Conservation (phyloP, 2,113 vertebrate genomes). For the Reinhardtius hippoglossoides region DNA sequence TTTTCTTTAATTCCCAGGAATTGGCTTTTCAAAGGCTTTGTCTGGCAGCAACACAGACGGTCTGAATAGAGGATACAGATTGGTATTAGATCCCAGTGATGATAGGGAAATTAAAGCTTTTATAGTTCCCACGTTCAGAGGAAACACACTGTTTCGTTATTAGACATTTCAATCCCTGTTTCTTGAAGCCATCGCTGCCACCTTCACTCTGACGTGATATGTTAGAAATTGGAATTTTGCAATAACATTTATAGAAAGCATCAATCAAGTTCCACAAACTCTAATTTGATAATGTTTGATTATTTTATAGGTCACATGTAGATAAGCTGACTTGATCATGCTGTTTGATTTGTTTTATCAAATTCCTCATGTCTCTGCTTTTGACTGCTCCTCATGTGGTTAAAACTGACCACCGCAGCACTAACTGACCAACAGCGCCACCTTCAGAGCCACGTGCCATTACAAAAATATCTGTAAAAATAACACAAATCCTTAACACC, state of each 20-base stretch:
- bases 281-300: constrained; percentile 88
- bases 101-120: constrained; percentile 97
- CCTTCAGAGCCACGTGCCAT: no score
- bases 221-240: constrained; percentile 89
- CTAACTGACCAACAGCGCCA: no score
- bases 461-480: no score
- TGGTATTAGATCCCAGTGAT: constrained; percentile 91
- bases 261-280: constrained; percentile 89
- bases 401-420: no score
- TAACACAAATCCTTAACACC: no score
- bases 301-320: constrained; percentile 22
- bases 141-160: constrained; percentile 85
- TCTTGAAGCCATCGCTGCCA: constrained; percentile 83
- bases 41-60: constrained; percentile 91
- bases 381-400: neutral
- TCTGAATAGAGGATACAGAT: constrained; percentile 94
- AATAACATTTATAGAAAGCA: constrained; percentile 88
- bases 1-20: constrained; percentile 94
- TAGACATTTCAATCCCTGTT: constrained; percentile 90
- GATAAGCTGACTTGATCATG: constrained; percentile 29
- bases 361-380: neutral
- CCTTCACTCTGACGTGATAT: constrained; percentile 86
- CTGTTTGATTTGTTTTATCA: neutral
- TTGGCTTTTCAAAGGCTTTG: constrained; percentile 96
- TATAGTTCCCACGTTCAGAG: constrained; percentile 88